These are phyloP conservation scores for Odontomachus brunneus DNA, from an alignment of 1,140 invertebrate species.

Conservation along the genomic window DNA sequence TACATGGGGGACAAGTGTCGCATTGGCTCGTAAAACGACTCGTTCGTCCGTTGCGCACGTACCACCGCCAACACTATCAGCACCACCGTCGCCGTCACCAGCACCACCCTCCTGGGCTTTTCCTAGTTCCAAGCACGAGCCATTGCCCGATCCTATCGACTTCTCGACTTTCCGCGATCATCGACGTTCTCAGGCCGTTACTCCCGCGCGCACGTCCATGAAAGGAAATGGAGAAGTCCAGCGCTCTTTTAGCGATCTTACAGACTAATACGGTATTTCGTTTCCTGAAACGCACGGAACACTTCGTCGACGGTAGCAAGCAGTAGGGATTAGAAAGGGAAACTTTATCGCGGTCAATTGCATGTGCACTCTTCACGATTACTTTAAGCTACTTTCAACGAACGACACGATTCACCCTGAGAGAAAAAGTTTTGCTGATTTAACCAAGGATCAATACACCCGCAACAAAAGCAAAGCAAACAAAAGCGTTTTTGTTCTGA, in stretches of 20 bases:
- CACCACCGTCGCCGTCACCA: no score
- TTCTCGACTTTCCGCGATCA: background rate
- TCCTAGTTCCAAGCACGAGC: background rate
- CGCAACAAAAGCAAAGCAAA: no score
- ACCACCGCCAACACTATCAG: no score
- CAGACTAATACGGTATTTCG: background rate
- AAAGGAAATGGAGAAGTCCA: background rate
- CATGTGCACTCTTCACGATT: no score
- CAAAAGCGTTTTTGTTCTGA: no score
- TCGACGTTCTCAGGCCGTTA: conserved; percentile 29
- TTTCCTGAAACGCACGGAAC: background rate
- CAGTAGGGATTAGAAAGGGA: background rate
- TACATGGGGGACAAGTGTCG: conserved; percentile 6
- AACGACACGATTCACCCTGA: no score
- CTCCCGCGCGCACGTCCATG: background rate
- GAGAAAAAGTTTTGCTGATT: no score
- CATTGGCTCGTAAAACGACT: conserved; percentile 41
- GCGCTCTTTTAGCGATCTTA: background rate
- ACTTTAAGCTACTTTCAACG: no score
- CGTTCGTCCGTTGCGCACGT: conserved; percentile 13
- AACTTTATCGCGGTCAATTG: no score
- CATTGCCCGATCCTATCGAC: conserved; percentile 22
- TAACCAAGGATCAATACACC: no score
- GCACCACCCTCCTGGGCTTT: background rate
- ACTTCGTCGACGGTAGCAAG: background rate